These are phyloP conservation scores for Trialeurodes vaporariorum DNA, from an alignment of 1,140 invertebrate genomes.

Conservation along the genomic window DNA sequence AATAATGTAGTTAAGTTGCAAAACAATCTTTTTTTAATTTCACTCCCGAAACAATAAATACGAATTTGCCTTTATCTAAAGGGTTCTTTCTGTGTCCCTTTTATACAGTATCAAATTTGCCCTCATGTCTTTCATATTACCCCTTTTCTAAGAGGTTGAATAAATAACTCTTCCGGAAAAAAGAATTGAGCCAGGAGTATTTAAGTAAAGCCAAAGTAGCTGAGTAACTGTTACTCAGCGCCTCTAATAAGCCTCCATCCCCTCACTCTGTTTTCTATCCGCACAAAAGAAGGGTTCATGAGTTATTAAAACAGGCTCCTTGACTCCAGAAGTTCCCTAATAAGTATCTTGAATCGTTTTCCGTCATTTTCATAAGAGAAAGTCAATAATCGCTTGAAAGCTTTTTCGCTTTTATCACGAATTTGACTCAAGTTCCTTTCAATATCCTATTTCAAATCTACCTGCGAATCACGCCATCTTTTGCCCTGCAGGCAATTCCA, in stretches of 20 bases:
- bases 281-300: neutral
- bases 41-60: neutral
- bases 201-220: neutral
- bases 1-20: neutral
- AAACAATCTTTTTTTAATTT: slow-evolving; percentile 1
- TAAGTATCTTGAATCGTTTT: neutral
- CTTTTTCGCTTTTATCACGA: neutral
- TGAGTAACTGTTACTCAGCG: neutral
- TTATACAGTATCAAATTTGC: neutral
- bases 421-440: neutral
- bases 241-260: neutral
- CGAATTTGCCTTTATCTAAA: neutral
- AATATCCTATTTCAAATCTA: too few species aligned
- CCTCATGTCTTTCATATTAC: neutral
- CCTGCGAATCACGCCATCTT: too few species aligned
- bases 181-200: neutral
- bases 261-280: neutral
- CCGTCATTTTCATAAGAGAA: neutral
- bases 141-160: neutral
- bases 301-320: neutral
- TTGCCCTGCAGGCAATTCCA: too few species aligned
- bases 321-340: neutral
- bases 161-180: neutral
- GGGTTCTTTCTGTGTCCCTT: neutral
- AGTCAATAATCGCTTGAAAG: neutral